phyloP scores from a whole-genome alignment of 2,113 vertebrate species.

The Sclerurus mexicanus region DNA sequence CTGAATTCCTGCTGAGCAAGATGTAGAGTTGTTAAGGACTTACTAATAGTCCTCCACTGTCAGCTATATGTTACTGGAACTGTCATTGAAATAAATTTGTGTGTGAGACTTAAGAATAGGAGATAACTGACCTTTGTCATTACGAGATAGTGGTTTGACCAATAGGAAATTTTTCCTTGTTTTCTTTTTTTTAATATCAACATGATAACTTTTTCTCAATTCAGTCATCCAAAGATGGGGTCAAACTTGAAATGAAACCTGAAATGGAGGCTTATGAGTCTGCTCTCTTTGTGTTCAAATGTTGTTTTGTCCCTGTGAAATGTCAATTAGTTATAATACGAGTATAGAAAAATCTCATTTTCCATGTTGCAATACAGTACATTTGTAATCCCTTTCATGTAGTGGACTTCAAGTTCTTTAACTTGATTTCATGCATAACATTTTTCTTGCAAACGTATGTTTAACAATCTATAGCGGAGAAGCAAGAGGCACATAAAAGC shows the following conservation, averaged over 20 bases:
- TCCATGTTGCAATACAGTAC: neutral
- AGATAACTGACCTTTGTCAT: neutral
- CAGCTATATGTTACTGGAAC: neutral
- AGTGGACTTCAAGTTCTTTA: neutral
- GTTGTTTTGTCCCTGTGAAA: neutral
- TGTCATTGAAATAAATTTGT: neutral
- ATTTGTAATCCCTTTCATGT: neutral
- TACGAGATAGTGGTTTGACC: neutral
- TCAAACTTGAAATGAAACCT: neutral
- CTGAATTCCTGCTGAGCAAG: neutral
- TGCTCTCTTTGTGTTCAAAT: neutral
- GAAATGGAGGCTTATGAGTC: neutral
- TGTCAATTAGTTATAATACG: neutral
- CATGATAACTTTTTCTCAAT: neutral
- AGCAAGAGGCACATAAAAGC: neutral
- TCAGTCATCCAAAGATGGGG: neutral
- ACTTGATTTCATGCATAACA: neutral
- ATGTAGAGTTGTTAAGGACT: fast-evolving
- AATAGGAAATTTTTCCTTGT: neutral
- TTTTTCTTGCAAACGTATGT: neutral
- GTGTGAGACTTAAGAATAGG: neutral
- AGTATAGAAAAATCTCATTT: neutral
- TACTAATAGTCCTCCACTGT: neutral
- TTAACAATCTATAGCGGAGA: neutral
- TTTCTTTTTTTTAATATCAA: neutral